These are phyloP conservation scores for Malaclemys terrapin DNA, from an alignment of 2,113 vertebrate species.

Conservation along the genomic window DNA sequence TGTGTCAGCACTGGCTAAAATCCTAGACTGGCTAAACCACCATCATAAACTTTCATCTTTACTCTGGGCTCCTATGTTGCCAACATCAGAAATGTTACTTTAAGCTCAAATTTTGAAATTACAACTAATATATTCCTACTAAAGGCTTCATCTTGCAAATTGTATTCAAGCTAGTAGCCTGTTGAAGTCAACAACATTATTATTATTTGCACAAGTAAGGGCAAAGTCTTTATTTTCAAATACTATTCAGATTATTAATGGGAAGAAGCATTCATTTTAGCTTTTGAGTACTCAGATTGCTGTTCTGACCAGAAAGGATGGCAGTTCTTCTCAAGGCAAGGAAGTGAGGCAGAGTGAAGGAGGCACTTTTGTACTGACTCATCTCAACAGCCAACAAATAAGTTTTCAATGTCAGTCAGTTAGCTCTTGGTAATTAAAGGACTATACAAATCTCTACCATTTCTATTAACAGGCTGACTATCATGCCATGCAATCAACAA, in stretches of 20 bases:
- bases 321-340: not conserved
- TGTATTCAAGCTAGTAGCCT: not conserved
- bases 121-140: not conserved
- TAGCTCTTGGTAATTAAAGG: not conserved
- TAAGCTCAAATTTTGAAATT: too few relatives aligned
- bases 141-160: not conserved
- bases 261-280: not conserved
- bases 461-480: not conserved
- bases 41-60: not conserved
- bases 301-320: not conserved
- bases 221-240: not conserved
- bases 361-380: not conserved
- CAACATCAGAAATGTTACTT: too few relatives aligned
- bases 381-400: not conserved
- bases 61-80: not conserved
- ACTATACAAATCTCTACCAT: fast-evolving
- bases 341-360: fast-evolving
- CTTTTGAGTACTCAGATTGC: fast-evolving
- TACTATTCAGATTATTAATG: not conserved
- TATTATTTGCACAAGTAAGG: not conserved
- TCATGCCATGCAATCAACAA: not conserved
- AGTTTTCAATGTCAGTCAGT: not conserved
- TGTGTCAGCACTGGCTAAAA: not conserved
- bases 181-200: not conserved
- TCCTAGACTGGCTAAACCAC: not conserved